Conservation (phyloP, 1,140 invertebrate genomes). For the Pantala flavescens region DNA sequence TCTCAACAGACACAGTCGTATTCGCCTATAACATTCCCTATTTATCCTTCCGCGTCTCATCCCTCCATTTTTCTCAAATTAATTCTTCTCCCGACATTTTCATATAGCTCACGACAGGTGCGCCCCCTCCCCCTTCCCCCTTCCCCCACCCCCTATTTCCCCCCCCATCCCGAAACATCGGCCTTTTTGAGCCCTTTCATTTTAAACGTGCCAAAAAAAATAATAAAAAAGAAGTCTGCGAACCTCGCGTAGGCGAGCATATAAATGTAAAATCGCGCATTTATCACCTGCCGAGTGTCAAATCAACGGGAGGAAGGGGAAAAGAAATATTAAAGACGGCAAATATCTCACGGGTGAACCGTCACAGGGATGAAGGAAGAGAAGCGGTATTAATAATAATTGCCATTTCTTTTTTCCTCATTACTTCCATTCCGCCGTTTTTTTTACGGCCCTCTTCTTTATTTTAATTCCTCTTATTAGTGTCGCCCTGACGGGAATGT, state of each 20-base stretch:
- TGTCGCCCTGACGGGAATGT: not conserved
- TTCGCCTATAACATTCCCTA: not conserved
- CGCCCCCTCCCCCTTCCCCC: not conserved
- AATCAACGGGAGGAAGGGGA: not conserved
- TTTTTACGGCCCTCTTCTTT: not conserved
- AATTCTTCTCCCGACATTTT: not conserved
- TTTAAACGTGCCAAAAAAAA: not conserved
- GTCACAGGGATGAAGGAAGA: not conserved
- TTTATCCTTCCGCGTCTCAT: not conserved
- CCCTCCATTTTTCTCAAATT: not conserved
- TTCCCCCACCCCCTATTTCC: not conserved
- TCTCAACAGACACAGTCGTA: not conserved
- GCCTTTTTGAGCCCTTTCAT: slow-evolving; percentile 4
- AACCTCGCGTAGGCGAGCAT: not conserved
- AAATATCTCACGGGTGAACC: slow-evolving; percentile 5
- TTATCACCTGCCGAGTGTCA: slow-evolving; percentile 4
- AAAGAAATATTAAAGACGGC: slow-evolving; percentile 7
- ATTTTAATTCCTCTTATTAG: slow-evolving; percentile 10
- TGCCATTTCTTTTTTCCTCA: slow-evolving; percentile 9
- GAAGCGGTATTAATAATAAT: slow-evolving; percentile 7
- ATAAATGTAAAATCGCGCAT: slow-evolving; percentile 10
- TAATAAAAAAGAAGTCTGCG: not conserved
- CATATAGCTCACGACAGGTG: not conserved
- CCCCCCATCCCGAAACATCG: not conserved
- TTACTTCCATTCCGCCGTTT: not conserved